These are phyloP conservation scores for Festucalex cinctus DNA, from an alignment of 2,113 vertebrate genomes.

Conservation along the genomic window DNA sequence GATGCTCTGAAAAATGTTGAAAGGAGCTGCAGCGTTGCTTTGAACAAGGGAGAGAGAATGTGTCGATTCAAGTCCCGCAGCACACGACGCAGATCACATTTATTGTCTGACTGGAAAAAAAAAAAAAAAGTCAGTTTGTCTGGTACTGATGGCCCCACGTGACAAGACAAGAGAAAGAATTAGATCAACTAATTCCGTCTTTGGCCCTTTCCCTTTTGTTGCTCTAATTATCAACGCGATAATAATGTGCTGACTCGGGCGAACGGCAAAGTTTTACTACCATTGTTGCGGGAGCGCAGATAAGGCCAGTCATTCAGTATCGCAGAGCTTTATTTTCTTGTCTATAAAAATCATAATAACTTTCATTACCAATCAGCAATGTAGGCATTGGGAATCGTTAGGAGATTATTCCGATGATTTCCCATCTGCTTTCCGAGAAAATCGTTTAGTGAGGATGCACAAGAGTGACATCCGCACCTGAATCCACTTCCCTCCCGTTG, in stretches of 20 bases:
- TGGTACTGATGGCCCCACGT: constrained; percentile 36
- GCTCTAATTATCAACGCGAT: constrained; percentile 49
- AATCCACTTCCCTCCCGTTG: constrained; percentile 25
- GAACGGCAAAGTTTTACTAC: constrained; percentile 15
- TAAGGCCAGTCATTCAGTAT: neutral
- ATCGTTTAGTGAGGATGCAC: constrained; percentile 27
- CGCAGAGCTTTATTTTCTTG: neutral
- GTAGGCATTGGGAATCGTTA: neutral
- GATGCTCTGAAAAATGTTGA: constrained; percentile 58
- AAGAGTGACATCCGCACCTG: constrained; percentile 29
- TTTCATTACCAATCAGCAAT: constrained; percentile 11
- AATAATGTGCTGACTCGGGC: constrained; percentile 43
- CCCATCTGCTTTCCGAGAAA: constrained; percentile 21
- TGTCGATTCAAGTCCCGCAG: constrained; percentile 48
- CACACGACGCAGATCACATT: constrained; percentile 54
- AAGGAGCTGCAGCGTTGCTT: constrained; percentile 55
- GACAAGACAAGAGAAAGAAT: constrained; percentile 41
- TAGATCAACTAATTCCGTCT: constrained; percentile 36
- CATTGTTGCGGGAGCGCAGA: constrained; percentile 9
- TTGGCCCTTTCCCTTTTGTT: constrained; percentile 29
- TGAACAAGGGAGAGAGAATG: constrained; percentile 50
- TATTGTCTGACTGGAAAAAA: constrained; percentile 44
- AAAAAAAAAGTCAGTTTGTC: constrained; percentile 21
- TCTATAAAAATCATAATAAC: neutral
- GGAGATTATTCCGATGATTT: constrained; percentile 7